A percentile compares a stretch with the other conserved stretches of the same genome.
These are phyloP conservation scores for Sebastiscus albofasciatus DNA, from an alignment of 2,797 vertebrate genomes.

Conservation along the genomic window DNA sequence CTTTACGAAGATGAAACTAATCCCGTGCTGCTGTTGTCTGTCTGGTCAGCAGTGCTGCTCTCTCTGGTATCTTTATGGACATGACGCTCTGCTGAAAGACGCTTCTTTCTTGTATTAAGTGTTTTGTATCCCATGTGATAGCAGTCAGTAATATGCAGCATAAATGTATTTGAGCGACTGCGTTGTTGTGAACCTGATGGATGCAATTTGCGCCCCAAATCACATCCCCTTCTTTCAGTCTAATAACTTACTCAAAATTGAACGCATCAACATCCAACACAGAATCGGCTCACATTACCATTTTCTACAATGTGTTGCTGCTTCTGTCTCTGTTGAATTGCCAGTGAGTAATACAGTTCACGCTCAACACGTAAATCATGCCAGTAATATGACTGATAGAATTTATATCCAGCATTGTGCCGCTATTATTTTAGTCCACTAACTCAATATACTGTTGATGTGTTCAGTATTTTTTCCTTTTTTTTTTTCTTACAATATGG, in stretches of 20 bases:
- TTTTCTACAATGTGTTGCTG: background rate
- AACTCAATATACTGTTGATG: slow-evolving; percentile 28
- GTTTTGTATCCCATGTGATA: background rate
- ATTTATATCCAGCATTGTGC: slow-evolving; percentile 15
- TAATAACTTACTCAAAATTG: slow-evolving; percentile 16
- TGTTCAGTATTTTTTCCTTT: slow-evolving; percentile 8
- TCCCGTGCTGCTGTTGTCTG: slow-evolving; percentile 33
- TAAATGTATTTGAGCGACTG: background rate
- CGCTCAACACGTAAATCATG: slow-evolving; percentile 17
- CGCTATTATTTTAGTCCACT: slow-evolving; percentile 11
- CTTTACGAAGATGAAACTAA: slow-evolving; percentile 48
- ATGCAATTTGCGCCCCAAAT: slow-evolving; percentile 21
- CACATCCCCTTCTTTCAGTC: background rate
- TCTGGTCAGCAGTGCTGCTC: slow-evolving; percentile 12
- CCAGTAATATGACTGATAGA: slow-evolving; percentile 23
- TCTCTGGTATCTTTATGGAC: background rate
- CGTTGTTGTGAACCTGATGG: slow-evolving; percentile 15
- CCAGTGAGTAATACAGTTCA: slow-evolving; percentile 13
- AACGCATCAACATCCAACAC: background rate
- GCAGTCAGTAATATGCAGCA: slow-evolving; percentile 7
- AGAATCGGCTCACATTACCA: slow-evolving; percentile 5
- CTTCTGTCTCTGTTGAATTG: slow-evolving; percentile 8
- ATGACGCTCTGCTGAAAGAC: background rate
- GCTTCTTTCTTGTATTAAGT: background rate
- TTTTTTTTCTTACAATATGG: slow-evolving; percentile 13